Evolutionary conservation across 2,113 vertebrate species (phyloP), one percentile per base, ranked within the genome.

Genomic region (Xyrauchen texanus): DNA sequence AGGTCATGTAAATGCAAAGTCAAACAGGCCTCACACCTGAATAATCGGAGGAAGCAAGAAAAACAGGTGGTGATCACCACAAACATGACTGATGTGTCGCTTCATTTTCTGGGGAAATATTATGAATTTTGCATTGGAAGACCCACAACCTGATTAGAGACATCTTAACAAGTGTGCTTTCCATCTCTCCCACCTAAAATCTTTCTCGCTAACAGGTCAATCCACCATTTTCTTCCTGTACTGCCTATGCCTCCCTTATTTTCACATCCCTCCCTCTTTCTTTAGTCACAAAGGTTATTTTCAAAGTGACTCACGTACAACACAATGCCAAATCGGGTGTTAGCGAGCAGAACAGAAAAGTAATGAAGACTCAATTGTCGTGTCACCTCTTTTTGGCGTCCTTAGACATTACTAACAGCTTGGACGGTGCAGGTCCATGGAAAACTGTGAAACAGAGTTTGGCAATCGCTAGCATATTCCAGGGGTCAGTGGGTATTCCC

Each of bases 401-500:
- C 55, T 46, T 44, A 71, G 66, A 81, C 82, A 78, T 86, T 86
- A 76, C 75, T 68, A 77, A 84, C n/a, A 10, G 5, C 52, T 82
- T 84, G 69, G 76, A 66, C 4, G 9, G 47, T 12, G 73, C 21
- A 9, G 51, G 70, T 72, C 57, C 55, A 51, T 80, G 81, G 81
- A 81, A 80, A 85, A 73, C 63, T 65, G 42, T 60, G 53, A 74
- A 81, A 46, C 12, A 8, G 64, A 53, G 34, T 61, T 83, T 80
- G 76, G 76, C 79, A 66, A 51, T 79, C 2, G 13, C 52, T 68
- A 21, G 8, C 65, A 76, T 68, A 70, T 83, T 82, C 68, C 55
- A 68, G 60, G 83, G 80, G 76, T 85, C 79, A 79, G 55, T 72
- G 78, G 78, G 80, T 82, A 72, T 71, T n/a, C n/a, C 77, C 53